These are phyloP conservation scores for Aldrovandia affinis DNA, from an alignment of 2,797 vertebrate species.

Conservation along the genomic window DNA sequence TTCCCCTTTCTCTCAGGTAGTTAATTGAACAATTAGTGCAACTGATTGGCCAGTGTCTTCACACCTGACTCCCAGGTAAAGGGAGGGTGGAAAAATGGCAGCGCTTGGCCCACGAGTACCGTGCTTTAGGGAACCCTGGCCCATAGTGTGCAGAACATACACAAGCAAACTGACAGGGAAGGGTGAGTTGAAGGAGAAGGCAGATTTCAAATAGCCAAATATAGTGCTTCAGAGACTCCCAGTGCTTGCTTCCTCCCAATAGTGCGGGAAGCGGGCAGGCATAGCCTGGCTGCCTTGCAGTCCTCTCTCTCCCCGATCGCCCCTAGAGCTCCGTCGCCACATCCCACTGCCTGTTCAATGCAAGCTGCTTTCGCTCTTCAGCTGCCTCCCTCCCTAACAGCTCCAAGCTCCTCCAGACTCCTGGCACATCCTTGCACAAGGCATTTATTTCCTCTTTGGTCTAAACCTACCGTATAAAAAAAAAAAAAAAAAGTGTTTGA, in stretches of 20 bases:
- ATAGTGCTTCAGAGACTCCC: slow-evolving; percentile 1
- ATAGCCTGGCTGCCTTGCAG: not conserved
- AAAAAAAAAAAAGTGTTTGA: not conserved
- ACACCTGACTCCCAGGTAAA: too few relatives aligned
- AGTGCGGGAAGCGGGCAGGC: not conserved
- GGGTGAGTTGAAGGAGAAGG: not conserved
- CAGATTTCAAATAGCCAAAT: not conserved
- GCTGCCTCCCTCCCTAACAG: not conserved
- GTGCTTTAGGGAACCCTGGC: too few relatives aligned
- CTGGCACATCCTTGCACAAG: not conserved
- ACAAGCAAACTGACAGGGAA: not conserved
- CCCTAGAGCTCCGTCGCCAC: not conserved
- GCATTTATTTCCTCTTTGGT: not conserved
- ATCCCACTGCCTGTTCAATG: not conserved
- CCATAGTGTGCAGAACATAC: not conserved
- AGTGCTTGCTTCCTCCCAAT: not conserved
- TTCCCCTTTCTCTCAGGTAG: too few relatives aligned
- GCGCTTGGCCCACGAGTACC: too few relatives aligned
- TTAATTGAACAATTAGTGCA: too few relatives aligned
- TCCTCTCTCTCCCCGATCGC: not conserved
- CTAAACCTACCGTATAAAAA: not conserved
- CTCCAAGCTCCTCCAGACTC: not conserved
- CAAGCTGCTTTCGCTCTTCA: not conserved
- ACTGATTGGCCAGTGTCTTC: too few relatives aligned
- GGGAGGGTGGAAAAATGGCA: too few relatives aligned